These are phyloP conservation scores for Macrosiphum euphorbiae DNA, from an alignment of 2,888 invertebrate species.

Conservation along the genomic window DNA sequence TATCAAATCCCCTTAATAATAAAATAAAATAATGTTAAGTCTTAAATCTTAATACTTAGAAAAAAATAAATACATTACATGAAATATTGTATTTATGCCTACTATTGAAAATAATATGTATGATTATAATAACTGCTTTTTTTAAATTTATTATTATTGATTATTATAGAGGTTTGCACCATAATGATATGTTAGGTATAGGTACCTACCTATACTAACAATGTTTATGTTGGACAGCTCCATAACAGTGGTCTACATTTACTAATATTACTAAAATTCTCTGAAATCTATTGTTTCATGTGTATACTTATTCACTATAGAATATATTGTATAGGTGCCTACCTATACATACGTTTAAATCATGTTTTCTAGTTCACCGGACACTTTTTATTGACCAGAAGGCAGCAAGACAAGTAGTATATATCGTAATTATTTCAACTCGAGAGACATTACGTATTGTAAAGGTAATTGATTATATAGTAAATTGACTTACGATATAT, in stretches of 20 bases:
- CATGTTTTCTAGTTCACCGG: conserved; percentile 34
- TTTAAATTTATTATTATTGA: too few relatives aligned
- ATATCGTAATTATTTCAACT: conserved; percentile 46
- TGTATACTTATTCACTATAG: conserved; percentile 23
- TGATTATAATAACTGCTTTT: too few relatives aligned
- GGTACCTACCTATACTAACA: neutral
- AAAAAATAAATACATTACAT: too few relatives aligned
- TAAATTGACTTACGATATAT: conserved; percentile 7
- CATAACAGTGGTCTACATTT: neutral
- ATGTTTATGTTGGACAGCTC: neutral
- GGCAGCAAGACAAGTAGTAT: conserved; percentile 10
- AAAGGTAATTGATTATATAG: neutral
- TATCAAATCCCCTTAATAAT: too few relatives aligned
- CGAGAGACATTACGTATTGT: conserved; percentile 25
- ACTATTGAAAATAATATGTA: too few relatives aligned
- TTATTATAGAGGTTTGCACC: too few relatives aligned
- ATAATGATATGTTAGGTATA: too few relatives aligned
- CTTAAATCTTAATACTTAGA: too few relatives aligned
- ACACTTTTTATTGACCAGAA: conserved; percentile 11
- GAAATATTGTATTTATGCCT: too few relatives aligned
- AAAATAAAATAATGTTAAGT: too few relatives aligned
- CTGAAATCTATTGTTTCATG: conserved; percentile 4
- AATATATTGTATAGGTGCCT: neutral
- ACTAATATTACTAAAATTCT: conserved; percentile 13
- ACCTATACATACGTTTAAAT: neutral